Conservation (phyloP, 2,888 invertebrate genomes). For the Salpingus planirostris region DNA sequence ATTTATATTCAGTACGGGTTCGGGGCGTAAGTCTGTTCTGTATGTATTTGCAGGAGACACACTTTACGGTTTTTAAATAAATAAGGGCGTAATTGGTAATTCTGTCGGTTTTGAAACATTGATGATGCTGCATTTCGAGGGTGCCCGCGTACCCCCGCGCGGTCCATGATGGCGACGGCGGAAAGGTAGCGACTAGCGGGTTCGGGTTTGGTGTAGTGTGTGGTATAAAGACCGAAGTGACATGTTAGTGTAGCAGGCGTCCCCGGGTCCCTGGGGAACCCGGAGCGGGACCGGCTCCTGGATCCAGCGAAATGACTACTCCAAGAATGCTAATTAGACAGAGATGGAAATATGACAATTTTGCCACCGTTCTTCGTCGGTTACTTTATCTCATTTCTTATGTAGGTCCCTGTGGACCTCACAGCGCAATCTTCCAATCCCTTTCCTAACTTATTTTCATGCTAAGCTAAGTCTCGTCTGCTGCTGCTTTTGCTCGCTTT, state of each 20-base stretch:
- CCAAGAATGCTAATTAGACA: constrained; percentile 33
- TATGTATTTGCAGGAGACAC: no score
- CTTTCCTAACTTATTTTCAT: constrained; percentile 31
- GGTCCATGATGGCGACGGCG: no score
- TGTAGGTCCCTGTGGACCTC: constrained; percentile 30
- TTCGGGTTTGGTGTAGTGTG: no score
- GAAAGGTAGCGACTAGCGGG: no score
- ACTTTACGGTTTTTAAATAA: no score
- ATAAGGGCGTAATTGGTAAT: no score
- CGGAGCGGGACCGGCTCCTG: constrained; percentile 21
- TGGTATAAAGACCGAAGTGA: constrained; percentile 23
- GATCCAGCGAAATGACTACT: constrained; percentile 31
- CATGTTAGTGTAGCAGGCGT: constrained; percentile 22
- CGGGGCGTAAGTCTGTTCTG: no score
- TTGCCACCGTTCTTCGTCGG: constrained; percentile 31
- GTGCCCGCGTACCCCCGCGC: no score
- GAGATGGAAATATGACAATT: constrained; percentile 36
- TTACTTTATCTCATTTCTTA: constrained; percentile 36
- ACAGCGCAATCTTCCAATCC: constrained; percentile 34
- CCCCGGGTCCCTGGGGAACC: constrained; percentile 14
- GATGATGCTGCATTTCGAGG: no score
- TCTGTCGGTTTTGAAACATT: no score
- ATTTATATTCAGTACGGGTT: no score
- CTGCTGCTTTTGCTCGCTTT: constrained; percentile 27
- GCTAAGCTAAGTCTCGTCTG: constrained; percentile 28